Conservation (phyloP, 2,113 vertebrate genomes). For the Aspidoscelis tigris region DNA sequence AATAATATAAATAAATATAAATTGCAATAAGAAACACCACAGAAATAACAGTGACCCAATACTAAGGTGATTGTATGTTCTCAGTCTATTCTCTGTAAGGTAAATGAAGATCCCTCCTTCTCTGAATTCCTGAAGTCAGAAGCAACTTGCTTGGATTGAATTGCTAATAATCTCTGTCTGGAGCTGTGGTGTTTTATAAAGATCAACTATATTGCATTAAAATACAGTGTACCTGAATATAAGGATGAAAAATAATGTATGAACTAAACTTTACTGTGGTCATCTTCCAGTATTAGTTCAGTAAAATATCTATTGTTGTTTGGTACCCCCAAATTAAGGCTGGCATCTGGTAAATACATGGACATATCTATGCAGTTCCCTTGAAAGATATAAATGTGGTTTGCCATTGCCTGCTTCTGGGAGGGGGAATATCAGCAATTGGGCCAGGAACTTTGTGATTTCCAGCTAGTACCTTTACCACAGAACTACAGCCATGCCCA, state of each 20-base stretch:
- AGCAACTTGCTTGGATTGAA: background rate
- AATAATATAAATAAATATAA: slow-evolving; percentile 66
- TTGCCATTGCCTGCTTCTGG: too few relatives aligned
- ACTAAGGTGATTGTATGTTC: background rate
- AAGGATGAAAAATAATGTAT: background rate
- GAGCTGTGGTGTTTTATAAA: background rate
- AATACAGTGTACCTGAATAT: background rate
- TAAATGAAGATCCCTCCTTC: background rate
- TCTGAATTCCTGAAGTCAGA: background rate
- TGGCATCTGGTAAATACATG: too few relatives aligned
- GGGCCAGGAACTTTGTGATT: too few relatives aligned
- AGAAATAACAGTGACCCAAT: background rate
- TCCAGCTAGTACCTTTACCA: too few relatives aligned
- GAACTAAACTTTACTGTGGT: background rate
- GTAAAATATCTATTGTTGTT: too few relatives aligned
- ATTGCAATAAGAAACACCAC: slow-evolving; percentile 48
- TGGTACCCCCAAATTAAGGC: too few relatives aligned
- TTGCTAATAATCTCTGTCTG: background rate
- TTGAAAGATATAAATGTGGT: too few relatives aligned
- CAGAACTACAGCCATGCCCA: too few relatives aligned
- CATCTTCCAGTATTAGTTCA: background rate
- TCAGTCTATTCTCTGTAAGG: background rate
- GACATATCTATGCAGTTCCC: too few relatives aligned
- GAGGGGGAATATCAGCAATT: too few relatives aligned
- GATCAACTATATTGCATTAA: background rate